Percentiles rank a stretch among this genome's conserved stretches.
Conservation (phyloP, 2,113 vertebrate genomes). For the Morone chrysops region DNA sequence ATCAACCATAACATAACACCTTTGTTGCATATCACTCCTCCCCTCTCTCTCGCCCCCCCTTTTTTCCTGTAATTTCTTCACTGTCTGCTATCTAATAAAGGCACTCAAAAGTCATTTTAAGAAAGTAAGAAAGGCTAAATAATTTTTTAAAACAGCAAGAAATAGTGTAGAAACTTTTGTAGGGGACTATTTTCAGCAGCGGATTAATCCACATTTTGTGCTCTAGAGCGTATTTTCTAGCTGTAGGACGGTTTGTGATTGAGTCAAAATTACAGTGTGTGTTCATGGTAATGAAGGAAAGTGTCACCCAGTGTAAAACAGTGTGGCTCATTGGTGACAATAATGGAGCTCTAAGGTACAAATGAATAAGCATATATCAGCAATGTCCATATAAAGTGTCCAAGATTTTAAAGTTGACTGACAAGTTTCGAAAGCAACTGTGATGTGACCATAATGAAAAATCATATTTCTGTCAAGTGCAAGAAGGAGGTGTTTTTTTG, state of each 20-base stretch:
- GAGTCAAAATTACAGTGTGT: background rate
- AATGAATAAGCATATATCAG: too few species aligned
- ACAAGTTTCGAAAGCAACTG: background rate
- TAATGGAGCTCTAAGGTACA: too few species aligned
- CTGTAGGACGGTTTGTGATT: background rate
- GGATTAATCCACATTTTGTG: background rate
- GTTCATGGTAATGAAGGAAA: background rate
- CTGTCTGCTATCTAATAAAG: background rate
- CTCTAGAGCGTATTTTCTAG: background rate
- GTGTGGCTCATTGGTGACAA: too few species aligned
- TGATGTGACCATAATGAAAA: background rate
- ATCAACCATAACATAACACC: too few species aligned
- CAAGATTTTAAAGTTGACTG: background rate
- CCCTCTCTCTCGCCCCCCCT: background rate
- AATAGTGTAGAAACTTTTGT: background rate
- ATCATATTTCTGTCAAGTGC: background rate
- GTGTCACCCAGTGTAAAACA: background rate
- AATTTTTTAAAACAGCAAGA: background rate
- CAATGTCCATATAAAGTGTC: background rate
- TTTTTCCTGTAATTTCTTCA: background rate
- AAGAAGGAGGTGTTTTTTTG: background rate
- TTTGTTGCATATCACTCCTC: too few species aligned
- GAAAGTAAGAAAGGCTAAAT: too few species aligned
- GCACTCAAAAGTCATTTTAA: background rate
- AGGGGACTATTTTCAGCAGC: background rate